phyloP scores from a whole-genome alignment of 2,888 invertebrate species.

The Catocala fraxini region DNA sequence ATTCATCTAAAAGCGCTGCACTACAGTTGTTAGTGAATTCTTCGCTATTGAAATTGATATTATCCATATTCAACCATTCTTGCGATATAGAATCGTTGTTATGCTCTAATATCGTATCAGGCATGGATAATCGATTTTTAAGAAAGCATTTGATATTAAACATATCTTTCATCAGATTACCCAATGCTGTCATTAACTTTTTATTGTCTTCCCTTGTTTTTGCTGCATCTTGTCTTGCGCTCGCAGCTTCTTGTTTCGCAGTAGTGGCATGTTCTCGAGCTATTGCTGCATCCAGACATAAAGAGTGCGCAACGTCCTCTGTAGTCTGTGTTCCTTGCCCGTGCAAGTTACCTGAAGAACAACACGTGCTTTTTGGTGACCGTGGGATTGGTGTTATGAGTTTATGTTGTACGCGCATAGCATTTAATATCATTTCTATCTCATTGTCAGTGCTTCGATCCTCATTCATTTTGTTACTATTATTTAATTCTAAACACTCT shows the following conservation, averaged over 20 bases:
- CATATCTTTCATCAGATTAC: constrained; percentile 52
- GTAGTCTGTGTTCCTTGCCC: neutral
- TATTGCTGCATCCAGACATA: constrained; percentile 47
- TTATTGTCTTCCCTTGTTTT: constrained; percentile 44
- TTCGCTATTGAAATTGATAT: neutral
- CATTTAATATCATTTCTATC: constrained; percentile 69
- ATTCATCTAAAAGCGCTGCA: neutral
- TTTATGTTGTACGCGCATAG: constrained; percentile 62
- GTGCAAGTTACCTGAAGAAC: neutral
- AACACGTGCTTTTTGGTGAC: constrained; percentile 56
- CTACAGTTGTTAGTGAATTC: neutral
- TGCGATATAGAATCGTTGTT: neutral
- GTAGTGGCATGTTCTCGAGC: constrained; percentile 33
- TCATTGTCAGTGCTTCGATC: constrained; percentile 61
- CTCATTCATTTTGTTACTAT: constrained; percentile 56
- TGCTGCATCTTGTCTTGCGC: constrained; percentile 11
- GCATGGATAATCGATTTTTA: constrained; percentile 20
- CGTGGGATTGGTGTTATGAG: constrained; percentile 71
- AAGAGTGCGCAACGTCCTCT: neutral
- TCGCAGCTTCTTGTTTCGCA: constrained; percentile 14
- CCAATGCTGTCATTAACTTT: constrained; percentile 46
- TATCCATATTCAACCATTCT: neutral
- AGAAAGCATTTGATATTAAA: constrained; percentile 52
- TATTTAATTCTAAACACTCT: constrained; percentile 64
- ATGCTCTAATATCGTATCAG: neutral